phyloP scores from a whole-genome alignment of 2,113 vertebrate genomes.

The Aldabrachelys gigantea region DNA sequence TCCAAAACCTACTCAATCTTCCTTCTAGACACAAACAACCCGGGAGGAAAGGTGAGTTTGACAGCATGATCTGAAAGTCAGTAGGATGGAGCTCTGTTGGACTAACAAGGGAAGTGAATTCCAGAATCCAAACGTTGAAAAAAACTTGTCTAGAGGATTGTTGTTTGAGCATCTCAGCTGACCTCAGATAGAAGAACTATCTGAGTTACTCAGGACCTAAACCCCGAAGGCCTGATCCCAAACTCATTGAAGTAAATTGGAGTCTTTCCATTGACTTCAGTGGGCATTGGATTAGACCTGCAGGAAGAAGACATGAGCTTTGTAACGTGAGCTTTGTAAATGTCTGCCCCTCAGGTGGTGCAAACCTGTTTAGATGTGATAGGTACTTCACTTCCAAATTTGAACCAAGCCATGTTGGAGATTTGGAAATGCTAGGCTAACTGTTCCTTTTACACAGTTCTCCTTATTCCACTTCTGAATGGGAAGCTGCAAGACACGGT shows the following conservation, averaged over 20 bases:
- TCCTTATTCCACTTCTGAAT: not conserved
- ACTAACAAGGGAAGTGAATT: constrained; percentile 32
- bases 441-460: not conserved
- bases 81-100: constrained; percentile 32
- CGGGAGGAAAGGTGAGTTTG: not conserved
- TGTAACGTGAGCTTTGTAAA: not conserved
- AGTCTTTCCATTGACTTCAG: not conserved
- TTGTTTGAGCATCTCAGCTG: constrained; percentile 9
- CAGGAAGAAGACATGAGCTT: not conserved
- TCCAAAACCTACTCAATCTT: constrained; percentile 30
- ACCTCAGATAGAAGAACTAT: not conserved
- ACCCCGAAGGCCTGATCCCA: not conserved
- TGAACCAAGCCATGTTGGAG: not conserved
- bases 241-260: not conserved
- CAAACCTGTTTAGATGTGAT: not conserved
- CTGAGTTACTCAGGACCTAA: not conserved
- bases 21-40: constrained; percentile 53
- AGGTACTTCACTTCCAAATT: not conserved
- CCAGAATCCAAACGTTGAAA: constrained; percentile 26
- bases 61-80: constrained; percentile 52
- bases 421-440: not conserved
- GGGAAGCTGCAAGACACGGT: not conserved
- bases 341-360: not conserved
- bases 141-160: constrained; percentile 36
- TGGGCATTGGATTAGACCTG: not conserved